These are phyloP conservation scores for Stegastes partitus DNA, from an alignment of 2,113 vertebrate species.

Conservation along the genomic window DNA sequence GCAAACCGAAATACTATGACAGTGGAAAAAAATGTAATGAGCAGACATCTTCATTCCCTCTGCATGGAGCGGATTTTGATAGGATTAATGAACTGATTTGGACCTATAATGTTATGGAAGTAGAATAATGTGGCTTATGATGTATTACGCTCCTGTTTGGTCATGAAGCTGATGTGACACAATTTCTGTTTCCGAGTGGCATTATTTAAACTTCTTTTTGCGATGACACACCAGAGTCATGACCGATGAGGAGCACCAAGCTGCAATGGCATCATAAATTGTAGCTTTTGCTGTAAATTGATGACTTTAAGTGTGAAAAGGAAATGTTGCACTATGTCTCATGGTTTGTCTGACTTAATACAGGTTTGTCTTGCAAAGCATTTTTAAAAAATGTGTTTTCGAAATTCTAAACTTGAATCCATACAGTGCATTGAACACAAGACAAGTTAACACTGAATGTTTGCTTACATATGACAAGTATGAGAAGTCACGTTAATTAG, in stretches of 20 bases:
- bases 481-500: background rate
- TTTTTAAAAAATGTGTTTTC: background rate
- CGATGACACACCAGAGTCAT: conserved; percentile 11
- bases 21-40: conserved; percentile 22
- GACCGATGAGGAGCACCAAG: background rate
- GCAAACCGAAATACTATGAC: conserved; percentile 14
- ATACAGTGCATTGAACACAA: too few relatives aligned
- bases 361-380: too few relatives aligned
- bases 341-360: background rate
- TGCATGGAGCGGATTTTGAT: conserved; percentile 6
- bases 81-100: conserved; percentile 21
- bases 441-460: background rate
- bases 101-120: background rate
- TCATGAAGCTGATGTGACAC: conserved; percentile 6
- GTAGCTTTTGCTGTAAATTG: background rate
- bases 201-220: conserved; percentile 12
- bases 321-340: background rate
- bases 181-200: background rate
- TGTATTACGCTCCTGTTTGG: background rate
- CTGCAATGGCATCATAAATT: background rate
- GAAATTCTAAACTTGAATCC: background rate
- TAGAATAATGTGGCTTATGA: background rate
- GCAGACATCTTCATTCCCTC: conserved; percentile 20
- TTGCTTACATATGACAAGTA: conserved; percentile 1
- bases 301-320: background rate